Evolutionary conservation across 2,113 vertebrate genomes (phyloP), one percentile per base, ranked within the genome.

Genomic region (Ondatra zibethicus): DNA sequence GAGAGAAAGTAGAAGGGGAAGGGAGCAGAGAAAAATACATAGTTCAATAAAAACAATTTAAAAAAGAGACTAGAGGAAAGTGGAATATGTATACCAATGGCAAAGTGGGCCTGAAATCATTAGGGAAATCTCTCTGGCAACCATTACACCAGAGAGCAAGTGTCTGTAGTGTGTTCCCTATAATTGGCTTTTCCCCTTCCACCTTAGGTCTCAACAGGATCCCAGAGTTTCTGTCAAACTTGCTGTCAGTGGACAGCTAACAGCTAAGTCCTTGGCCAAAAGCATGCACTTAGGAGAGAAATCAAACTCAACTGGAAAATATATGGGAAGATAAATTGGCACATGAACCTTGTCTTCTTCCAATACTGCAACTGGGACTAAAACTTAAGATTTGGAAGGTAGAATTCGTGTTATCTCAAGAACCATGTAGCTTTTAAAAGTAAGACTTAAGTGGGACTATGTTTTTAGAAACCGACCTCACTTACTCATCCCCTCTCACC

Each of bases 371-470:
- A 5, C 70, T 42, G 58, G 75, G 36, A 39, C 33, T 8, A n/a
- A 88, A 93, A 5, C 2, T 47, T 7, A 45, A 82, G 33, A 42
- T 9, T 58, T 82, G 39, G 36, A 76, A 36, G 9, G 21, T 19
- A 33, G 33, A 68, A 63, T 58, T 45, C 21, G 16, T 16, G 31
- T 17, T 45, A 0, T 39, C 39, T 29, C 42, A 13, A 66, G n/a
- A 66, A 36, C 86, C 1, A 0, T 31, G 7, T 5, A 7, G 58
- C 17, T 27, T 27, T 33, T 61, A 16, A 3, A 16, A 77, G 65
- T 42, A 55, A 36, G 3, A n/a, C 1, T 27, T 2, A 7, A 0
- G 8, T 21, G n/a, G 73, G 23, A 31, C 12, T 55, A 76, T 0
- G 13, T 19, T 47, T 42, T 17, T 39, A 13, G 16, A 11, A 5